Percentiles rank a stretch among this genome's conserved stretches.
Evolutionary conservation across 2,797 vertebrate genomes (phyloP).

Genomic region (Bradypus variegatus): DNA sequence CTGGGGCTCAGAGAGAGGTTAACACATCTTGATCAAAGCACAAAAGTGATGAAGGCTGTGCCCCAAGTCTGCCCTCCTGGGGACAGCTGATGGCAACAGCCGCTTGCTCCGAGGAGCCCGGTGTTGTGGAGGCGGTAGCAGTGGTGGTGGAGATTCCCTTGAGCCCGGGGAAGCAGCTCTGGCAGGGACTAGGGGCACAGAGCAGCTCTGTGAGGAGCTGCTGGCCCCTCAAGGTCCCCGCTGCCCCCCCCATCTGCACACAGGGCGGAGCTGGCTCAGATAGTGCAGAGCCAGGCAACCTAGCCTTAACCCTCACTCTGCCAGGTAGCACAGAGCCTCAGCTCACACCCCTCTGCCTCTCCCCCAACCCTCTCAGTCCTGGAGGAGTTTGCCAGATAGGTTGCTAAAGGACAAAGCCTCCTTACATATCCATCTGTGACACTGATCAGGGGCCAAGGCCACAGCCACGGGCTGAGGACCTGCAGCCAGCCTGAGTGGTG

Average conservation of each 20-base stretch:
- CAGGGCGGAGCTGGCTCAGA: constrained; percentile 47
- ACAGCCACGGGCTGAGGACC: background rate
- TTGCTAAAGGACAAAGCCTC: constrained; percentile 29
- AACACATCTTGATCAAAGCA: constrained; percentile 60
- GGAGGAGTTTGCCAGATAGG: background rate
- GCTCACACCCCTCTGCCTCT: background rate
- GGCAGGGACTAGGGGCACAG: constrained; percentile 29
- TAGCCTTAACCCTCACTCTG: constrained; percentile 53
- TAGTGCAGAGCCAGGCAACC: constrained; percentile 38
- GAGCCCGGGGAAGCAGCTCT: constrained; percentile 46
- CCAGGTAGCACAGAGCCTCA: constrained; percentile 27
- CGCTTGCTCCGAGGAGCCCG: constrained; percentile 27
- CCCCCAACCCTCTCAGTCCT: background rate
- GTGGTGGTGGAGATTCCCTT: background rate
- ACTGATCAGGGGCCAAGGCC: background rate
- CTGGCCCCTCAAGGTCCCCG: constrained; percentile 54
- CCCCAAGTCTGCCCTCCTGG: constrained; percentile 37
- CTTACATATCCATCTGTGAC: background rate
- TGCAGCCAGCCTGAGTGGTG: accelerated
- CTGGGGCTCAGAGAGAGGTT: constrained; percentile 43
- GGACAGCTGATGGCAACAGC: constrained; percentile 42
- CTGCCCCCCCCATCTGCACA: constrained; percentile 58
- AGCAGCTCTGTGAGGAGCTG: constrained; percentile 57
- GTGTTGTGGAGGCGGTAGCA: background rate
- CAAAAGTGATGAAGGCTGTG: constrained; percentile 37